Base-by-base conservation (phyloP, 2,888 invertebrate genomes). In the Athrips mouffetella region DNA sequence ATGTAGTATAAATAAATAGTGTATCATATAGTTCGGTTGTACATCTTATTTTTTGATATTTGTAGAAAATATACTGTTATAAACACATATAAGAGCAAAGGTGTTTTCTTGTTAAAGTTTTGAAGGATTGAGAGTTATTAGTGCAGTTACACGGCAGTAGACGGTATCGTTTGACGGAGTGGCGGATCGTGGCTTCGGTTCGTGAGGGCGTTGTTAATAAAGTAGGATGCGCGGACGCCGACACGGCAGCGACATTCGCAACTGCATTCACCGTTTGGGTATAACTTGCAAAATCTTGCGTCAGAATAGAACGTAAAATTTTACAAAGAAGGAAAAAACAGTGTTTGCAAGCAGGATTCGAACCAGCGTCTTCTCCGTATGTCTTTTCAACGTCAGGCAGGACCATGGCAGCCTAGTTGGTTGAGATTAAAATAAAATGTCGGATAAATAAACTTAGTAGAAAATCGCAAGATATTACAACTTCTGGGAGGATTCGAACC, bases 121-220 rank as follows among this genome's bases (percentile, higher is more conserved):
- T n/a, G 20, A 29, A 30, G 41, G 50, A 47, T 35, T 21, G 51
- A 35, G 49, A 48, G 50, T 44, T 21, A 31, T 44, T 20, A 16
- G 30, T 30, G 44, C 44, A 21, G 31, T 31, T 31, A 21, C 44
- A 30, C 45, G 47, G 49, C 45, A 46, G 48, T 55, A 51, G 64
- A 57, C 60, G 65, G 57, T 63, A 76, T 79, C 72, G 73, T n/a
- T 37, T 37, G 37, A 37, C 37, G 11, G 37, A 37, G 68, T 73
- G 74, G 76, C 71, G 71, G 65, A 79, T 66, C 67, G 67, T 70
- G 60, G 63, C 60, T 65, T 59, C 73, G 73, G 73, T 73, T 82
- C 84, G 83, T 84, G 82, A 81, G 79, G 65, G 66, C 67, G 74
- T 76, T 73, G 73, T 79, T 75, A 75, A 76, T 76, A 78, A 73